These are phyloP conservation scores for Chironomus riparius DNA, from an alignment of 2,888 invertebrate genomes.

Conservation along the genomic window DNA sequence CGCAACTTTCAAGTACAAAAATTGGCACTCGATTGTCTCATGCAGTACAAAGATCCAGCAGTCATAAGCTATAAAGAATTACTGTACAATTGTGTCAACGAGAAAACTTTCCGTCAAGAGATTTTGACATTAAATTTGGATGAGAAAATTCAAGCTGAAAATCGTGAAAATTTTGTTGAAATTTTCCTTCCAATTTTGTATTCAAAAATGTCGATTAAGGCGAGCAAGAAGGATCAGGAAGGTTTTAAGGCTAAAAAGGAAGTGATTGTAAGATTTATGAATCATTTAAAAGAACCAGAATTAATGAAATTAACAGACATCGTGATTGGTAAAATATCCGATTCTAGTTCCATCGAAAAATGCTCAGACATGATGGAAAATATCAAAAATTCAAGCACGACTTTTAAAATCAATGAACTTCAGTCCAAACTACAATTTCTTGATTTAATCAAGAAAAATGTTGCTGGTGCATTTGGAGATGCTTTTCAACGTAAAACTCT, in stretches of 20 bases:
- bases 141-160: conserved; percentile 57
- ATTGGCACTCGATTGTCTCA: conserved; percentile 73
- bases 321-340: conserved; percentile 37
- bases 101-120: conserved; percentile 79
- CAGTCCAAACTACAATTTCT: conserved; percentile 67
- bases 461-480: conserved; percentile 66
- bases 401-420: conserved; percentile 44
- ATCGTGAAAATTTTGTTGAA: conserved; percentile 67
- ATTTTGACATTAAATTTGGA: conserved; percentile 34
- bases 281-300: conserved; percentile 32
- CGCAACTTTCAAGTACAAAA: conserved; percentile 74
- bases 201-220: conserved; percentile 76
- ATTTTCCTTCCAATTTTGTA: conserved; percentile 72
- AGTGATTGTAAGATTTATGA: conserved; percentile 17
- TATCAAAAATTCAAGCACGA: conserved; percentile 35
- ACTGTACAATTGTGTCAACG: conserved; percentile 71
- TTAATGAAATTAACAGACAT: conserved; percentile 35
- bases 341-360: conserved; percentile 34
- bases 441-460: conserved; percentile 67
- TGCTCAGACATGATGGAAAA: conserved; percentile 58
- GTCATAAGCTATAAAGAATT: conserved; percentile 71
- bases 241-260: conserved; percentile 23
- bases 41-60: conserved; percentile 75
- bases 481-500: conserved; percentile 59
- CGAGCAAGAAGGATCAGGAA: conserved; percentile 49